Conservation (phyloP, 35 echinoderm and acorn worm genomes). For the Lytechinus pictus region DNA sequence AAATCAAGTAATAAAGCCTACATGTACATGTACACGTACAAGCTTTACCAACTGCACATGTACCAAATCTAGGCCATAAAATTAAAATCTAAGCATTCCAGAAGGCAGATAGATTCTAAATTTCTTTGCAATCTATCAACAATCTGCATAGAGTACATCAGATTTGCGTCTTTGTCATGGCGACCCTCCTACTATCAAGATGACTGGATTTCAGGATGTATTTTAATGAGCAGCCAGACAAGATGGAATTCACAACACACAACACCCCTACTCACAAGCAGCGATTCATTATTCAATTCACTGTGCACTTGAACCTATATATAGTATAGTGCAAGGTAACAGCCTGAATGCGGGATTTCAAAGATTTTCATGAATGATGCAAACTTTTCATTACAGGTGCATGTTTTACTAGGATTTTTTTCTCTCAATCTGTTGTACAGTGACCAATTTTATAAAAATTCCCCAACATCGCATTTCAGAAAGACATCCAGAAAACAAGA, state of each 20-base stretch:
- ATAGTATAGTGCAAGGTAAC: no score
- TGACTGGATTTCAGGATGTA: slow-evolving; percentile 11
- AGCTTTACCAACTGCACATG: no score
- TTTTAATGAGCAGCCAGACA: background rate
- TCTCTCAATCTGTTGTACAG: no score
- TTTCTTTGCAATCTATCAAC: background rate
- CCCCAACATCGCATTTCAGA: no score
- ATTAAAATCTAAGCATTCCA: background rate
- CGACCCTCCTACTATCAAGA: background rate
- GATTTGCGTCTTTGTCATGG: background rate
- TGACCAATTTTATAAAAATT: no score
- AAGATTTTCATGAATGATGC: no score
- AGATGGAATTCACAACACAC: background rate
- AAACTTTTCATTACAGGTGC: no score
- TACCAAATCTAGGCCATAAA: no score
- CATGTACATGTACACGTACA: background rate
- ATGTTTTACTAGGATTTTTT: no score
- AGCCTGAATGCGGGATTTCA: no score
- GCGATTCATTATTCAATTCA: background rate
- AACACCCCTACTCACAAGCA: background rate
- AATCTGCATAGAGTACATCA: background rate
- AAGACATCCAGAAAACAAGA: no score
- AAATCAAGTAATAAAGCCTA: no score
- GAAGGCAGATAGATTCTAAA: background rate
- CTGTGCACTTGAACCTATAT: background rate